phyloP scores from a whole-genome alignment of 2,113 vertebrate species.

The Glareola pratincola region DNA sequence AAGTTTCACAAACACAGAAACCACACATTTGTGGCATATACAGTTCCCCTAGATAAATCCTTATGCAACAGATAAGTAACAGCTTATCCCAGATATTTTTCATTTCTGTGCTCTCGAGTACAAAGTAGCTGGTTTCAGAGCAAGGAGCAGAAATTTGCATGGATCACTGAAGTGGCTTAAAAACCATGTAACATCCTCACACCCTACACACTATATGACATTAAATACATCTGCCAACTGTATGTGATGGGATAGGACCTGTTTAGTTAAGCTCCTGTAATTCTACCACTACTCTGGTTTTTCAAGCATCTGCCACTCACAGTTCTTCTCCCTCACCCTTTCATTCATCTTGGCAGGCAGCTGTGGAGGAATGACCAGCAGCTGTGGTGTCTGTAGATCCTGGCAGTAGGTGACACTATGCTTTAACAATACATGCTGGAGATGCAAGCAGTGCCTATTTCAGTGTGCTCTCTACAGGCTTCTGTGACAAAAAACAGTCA shows the following conservation, averaged over 20 bases:
- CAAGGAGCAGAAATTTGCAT: rapidly evolving
- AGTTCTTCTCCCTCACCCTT: neutral
- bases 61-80: neutral
- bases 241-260: neutral
- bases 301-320: neutral
- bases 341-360: neutral
- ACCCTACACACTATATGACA: rapidly evolving
- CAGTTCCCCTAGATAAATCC: neutral
- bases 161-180: neutral
- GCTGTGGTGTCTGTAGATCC: neutral
- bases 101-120: neutral
- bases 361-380: neutral
- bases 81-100: neutral
- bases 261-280: neutral
- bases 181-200: neutral
- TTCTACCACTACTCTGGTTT: neutral
- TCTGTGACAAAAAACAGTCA: neutral
- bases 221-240: neutral
- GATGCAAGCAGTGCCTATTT: neutral
- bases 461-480: neutral
- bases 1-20: neutral
- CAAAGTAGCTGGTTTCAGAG: neutral
- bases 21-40: neutral
- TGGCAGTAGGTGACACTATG: neutral
- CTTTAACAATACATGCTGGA: neutral